Evolutionary conservation across 2,888 invertebrate species (phyloP), one percentile per base, ranked within the genome.

Genomic region (Leistus spinibarbis): DNA sequence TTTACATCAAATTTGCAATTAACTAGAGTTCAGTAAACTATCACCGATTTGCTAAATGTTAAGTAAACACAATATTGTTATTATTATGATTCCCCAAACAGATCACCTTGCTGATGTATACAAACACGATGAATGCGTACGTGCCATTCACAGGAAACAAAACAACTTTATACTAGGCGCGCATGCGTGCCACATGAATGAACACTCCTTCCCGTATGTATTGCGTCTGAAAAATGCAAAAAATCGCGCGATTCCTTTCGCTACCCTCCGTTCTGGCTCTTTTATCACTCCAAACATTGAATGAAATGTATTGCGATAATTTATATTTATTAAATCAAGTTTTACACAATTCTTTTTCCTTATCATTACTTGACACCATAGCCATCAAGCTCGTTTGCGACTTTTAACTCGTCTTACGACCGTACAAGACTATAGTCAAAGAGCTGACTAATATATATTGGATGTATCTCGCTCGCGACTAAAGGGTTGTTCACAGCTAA

Each of bases 61-160:
- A 67, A 73, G 69, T 73, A 67, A 67, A 73, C 66, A 73, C 73
- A 66, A 60, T 9, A 57, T 73, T 67, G 23, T 67, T 64, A 40
- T 64, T 62, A 71, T 73, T 60, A 73, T 57, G 66, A 72, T 62
- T 40, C 40, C 40, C 40, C 1, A 40, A 40, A 40, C 40, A 40
- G 17, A 60, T 27, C 67, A 67, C 67, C 66, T 62, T 56, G 66
- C 54, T 23, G 62, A 62, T 75, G 75, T 75, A 75, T 75, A 75
- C 75, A 75, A 75, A 75, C 75, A 75, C 40, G 40, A 40, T 40
- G 64, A 75, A 69, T 75, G 75, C 75, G 69, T 75, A 75, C 75
- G 75, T 75, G 75, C 75, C 75, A 64, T 54, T 54, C 63, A 27
- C 75, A 75, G 75, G 75, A 75, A 75, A 75, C 75, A 75, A 69